phyloP scores from a whole-genome alignment of 2,113 vertebrate genomes.

The Peromyscus maniculatus region DNA sequence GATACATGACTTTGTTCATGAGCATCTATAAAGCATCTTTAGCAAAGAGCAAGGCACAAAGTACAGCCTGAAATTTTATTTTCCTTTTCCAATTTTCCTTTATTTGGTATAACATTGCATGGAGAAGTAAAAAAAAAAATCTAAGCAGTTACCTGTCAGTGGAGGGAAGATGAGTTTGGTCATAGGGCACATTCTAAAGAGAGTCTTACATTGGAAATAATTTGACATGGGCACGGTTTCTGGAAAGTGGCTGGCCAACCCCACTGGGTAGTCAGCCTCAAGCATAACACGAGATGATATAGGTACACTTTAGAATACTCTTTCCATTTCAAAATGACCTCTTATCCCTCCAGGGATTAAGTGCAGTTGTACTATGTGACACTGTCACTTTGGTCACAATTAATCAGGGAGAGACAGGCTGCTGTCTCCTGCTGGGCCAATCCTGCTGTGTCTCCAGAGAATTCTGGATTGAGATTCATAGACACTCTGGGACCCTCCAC shows the following conservation, averaged over 20 bases:
- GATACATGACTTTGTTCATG: slow-evolving; percentile 23
- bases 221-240: not conserved
- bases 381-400: slow-evolving; percentile 27
- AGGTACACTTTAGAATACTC: not conserved
- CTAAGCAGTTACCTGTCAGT: not conserved
- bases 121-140: not conserved
- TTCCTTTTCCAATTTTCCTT: slow-evolving; percentile 9
- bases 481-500: not conserved
- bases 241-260: not conserved
- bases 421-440: not conserved
- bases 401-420: slow-evolving; percentile 41
- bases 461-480: not conserved
- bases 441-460: not conserved
- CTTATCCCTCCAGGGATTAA: not conserved
- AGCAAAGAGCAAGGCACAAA: not conserved
- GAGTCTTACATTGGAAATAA: not conserved
- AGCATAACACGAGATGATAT: not conserved
- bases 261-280: not conserved
- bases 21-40: slow-evolving; percentile 13
- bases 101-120: not conserved
- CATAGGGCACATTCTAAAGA: not conserved
- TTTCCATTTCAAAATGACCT: slow-evolving; percentile 33
- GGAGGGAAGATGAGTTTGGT: not conserved
- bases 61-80: not conserved
- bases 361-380: not conserved